phyloP scores from a whole-genome alignment of 2,113 vertebrate genomes.

The Boleophthalmus pectinirostris region DNA sequence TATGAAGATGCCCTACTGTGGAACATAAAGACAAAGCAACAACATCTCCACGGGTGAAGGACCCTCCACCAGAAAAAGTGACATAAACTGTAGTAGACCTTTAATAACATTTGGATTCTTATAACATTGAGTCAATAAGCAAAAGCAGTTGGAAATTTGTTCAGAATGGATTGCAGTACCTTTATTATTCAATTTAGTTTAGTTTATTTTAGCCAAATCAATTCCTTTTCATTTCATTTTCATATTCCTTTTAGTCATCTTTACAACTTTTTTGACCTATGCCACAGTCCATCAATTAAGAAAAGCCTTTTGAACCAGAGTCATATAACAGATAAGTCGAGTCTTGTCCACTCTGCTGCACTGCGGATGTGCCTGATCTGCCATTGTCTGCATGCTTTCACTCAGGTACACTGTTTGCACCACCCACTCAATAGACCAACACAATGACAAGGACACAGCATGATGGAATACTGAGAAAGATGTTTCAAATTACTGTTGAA shows the following conservation, averaged over 20 bases:
- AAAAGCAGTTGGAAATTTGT: not conserved
- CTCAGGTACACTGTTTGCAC: conserved; percentile 24
- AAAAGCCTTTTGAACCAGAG: not conserved
- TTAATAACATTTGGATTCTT: not conserved
- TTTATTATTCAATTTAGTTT: not conserved
- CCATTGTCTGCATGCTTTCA: conserved; percentile 43
- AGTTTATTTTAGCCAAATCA: too few relatives aligned
- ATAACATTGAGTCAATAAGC: not conserved
- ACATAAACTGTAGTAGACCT: too few relatives aligned
- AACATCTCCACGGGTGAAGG: too few relatives aligned
- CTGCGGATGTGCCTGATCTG: conserved; percentile 26
- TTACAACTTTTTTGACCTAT: not conserved
- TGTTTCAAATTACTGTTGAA: conserved; percentile 6
- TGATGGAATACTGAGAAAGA: not conserved
- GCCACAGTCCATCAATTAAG: not conserved
- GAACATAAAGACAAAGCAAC: too few relatives aligned
- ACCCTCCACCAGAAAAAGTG: too few relatives aligned
- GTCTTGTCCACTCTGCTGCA: conserved; percentile 3
- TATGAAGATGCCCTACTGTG: too few relatives aligned
- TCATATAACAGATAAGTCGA: not conserved
- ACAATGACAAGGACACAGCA: conserved; percentile 20
- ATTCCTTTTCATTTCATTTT: not conserved
- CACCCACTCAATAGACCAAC: conserved; percentile 29
- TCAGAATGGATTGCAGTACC: not conserved
- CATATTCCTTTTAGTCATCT: not conserved